These are phyloP conservation scores for Zosterops borbonicus DNA, from an alignment of 2,113 vertebrate species.

Conservation along the genomic window DNA sequence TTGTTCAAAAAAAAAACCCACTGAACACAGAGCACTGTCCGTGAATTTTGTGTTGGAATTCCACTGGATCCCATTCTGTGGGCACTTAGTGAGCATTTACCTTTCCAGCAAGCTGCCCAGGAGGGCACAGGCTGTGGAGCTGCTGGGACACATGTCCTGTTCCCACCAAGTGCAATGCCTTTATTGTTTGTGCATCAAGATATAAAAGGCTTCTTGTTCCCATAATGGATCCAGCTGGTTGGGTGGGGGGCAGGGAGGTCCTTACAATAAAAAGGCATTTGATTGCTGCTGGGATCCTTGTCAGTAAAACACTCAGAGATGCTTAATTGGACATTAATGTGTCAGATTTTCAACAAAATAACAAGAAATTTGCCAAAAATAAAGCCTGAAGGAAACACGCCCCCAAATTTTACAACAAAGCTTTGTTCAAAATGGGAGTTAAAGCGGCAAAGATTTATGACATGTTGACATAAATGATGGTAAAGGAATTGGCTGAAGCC, in stretches of 20 bases:
- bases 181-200: slow-evolving; percentile 11
- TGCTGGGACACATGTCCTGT: neutral
- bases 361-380: slow-evolving; percentile 74
- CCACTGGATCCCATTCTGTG: neutral
- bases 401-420: slow-evolving; percentile 72
- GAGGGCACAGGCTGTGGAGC: neutral
- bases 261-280: slow-evolving; percentile 47
- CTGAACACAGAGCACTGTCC: too few relatives aligned
- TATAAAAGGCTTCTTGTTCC: slow-evolving; percentile 68
- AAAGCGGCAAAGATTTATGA: slow-evolving; percentile 76
- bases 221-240: slow-evolving; percentile 50
- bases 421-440: slow-evolving; percentile 74
- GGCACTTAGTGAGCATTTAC: neutral
- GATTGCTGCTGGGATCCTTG: slow-evolving; percentile 60
- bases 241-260: neutral
- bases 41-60: neutral
- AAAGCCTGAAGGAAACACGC: slow-evolving; percentile 67
- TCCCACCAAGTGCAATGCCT: slow-evolving; percentile 15
- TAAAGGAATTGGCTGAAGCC: slow-evolving; percentile 73
- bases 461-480: slow-evolving; percentile 83
- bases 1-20: neutral
- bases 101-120: neutral
- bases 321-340: slow-evolving; percentile 75
- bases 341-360: slow-evolving; percentile 75
- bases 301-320: slow-evolving; percentile 68